Conservation (phyloP, 1,140 invertebrate genomes). For the Drosophila bocki region DNA sequence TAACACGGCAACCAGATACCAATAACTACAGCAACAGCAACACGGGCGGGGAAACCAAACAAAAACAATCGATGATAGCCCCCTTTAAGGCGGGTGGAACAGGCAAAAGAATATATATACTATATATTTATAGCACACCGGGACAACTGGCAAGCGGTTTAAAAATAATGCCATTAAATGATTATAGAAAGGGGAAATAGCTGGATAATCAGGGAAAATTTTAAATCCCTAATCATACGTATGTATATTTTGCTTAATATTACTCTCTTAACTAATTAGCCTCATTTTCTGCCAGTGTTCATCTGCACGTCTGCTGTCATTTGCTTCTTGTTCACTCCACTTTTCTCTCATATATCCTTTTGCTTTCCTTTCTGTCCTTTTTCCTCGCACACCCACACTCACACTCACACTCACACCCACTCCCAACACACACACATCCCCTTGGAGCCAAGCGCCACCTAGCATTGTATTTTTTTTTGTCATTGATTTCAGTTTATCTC, state of each 20-base stretch:
- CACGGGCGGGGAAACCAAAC: conserved; percentile 26
- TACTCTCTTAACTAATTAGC: background rate
- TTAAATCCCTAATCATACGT: background rate
- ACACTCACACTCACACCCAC: conserved; percentile 1
- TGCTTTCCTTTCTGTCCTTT: conserved; percentile 22
- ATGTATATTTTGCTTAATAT: background rate
- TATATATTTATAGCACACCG: conserved; percentile 1
- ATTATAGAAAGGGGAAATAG: background rate
- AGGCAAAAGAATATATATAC: background rate
- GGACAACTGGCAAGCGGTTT: background rate
- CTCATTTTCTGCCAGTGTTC: conserved; percentile 6
- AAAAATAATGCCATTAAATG: background rate
- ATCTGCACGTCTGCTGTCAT: background rate
- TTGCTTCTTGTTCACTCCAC: conserved; percentile 11
- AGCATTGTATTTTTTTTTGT: conserved; percentile 51
- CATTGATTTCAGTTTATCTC: conserved; percentile 62
- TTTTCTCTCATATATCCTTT: conserved; percentile 3
- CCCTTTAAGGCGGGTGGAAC: conserved; percentile 9
- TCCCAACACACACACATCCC: background rate
- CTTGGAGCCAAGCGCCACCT: conserved; percentile 8
- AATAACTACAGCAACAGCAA: conserved; percentile 57
- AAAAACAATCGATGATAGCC: conserved; percentile 45
- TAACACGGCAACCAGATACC: conserved; percentile 70
- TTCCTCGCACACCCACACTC: conserved; percentile 19
- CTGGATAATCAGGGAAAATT: background rate